phyloP scores from a whole-genome alignment of 2,888 invertebrate genomes.

The Oxycera nigricornis region DNA sequence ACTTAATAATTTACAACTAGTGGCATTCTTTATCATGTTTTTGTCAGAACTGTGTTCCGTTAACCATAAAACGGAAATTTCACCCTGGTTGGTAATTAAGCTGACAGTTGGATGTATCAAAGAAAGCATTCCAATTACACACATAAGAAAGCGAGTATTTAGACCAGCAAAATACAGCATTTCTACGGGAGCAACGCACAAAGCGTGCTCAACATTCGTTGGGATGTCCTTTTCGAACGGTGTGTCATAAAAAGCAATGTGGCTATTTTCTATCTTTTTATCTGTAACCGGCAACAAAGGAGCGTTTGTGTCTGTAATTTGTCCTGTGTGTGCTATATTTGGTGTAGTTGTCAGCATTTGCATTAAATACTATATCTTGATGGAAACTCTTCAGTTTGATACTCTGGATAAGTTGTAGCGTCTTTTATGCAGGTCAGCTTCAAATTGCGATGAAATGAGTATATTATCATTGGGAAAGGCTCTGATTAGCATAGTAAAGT shows the following conservation, averaged over 20 bases:
- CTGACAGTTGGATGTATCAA: slow-evolving; percentile 25
- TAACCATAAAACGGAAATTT: slow-evolving; percentile 13
- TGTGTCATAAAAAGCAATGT: background rate
- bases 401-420: too few species aligned
- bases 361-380: too few species aligned
- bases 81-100: slow-evolving; percentile 22
- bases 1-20: background rate
- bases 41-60: background rate
- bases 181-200: background rate
- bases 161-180: background rate
- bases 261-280: background rate
- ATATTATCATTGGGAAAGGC: too few species aligned
- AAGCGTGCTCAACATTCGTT: background rate
- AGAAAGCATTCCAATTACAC: slow-evolving; percentile 8
- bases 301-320: background rate
- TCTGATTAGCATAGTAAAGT: too few species aligned
- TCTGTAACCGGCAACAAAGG: background rate
- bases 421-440: too few species aligned
- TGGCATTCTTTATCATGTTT: background rate
- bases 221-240: background rate
- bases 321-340: background rate
- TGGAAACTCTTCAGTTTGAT: too few species aligned
- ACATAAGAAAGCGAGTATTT: slow-evolving; percentile 1
- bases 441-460: too few species aligned
- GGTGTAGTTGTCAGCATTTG: background rate